phyloP scores from a whole-genome alignment of 2,113 vertebrate genomes.

The Pterophyllum scalare region DNA sequence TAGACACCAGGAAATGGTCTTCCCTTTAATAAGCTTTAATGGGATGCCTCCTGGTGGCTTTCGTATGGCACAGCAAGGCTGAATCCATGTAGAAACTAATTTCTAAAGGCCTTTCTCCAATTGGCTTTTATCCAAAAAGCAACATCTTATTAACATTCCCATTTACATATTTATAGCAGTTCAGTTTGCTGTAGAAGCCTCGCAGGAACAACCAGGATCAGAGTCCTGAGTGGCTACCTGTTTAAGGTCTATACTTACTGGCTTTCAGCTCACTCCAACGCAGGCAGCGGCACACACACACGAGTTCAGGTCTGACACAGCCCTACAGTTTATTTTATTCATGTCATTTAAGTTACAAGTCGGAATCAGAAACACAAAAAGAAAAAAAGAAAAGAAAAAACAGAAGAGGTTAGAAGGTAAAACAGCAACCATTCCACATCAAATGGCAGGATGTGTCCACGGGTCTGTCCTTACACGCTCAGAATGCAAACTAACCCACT shows the following conservation, averaged over 20 bases:
- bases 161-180: background rate
- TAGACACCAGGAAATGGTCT: background rate
- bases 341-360: constrained; percentile 69
- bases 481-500: constrained; percentile 17
- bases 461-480: background rate
- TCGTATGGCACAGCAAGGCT: background rate
- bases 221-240: background rate
- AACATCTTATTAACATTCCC: background rate
- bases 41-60: constrained; percentile 18
- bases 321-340: constrained; percentile 69
- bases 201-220: background rate
- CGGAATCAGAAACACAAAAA: constrained; percentile 60
- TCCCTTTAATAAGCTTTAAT: background rate
- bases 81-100: background rate
- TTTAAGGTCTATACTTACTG: background rate
- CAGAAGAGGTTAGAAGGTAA: constrained; percentile 53
- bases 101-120: background rate
- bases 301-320: constrained; percentile 65
- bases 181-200: background rate
- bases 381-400: background rate
- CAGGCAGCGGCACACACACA: constrained; percentile 19
- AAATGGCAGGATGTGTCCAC: constrained; percentile 51
- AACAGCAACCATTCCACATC: constrained; percentile 56
- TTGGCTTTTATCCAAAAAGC: background rate
- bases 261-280: background rate